phyloP scores from a whole-genome alignment of 2,888 invertebrate species.

The Pristionchus mayeri region DNA sequence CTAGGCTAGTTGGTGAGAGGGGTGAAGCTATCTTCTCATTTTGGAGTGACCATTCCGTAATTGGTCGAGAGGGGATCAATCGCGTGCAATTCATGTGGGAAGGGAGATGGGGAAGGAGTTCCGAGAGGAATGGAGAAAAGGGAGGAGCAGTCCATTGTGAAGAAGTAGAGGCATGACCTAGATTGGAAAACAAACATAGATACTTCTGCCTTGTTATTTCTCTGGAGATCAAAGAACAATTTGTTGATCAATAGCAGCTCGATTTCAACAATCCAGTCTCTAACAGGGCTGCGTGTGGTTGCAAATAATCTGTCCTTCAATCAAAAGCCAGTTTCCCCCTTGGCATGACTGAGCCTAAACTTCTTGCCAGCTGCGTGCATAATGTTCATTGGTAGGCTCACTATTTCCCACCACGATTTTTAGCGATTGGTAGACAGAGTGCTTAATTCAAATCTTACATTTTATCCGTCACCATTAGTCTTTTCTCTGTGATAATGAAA shows the following conservation, averaged over 20 bases:
- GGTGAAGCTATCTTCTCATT: slow-evolving; percentile 27
- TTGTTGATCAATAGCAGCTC: background rate
- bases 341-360: too few species aligned
- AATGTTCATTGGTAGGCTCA: background rate
- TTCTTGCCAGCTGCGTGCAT: background rate
- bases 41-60: slow-evolving; percentile 19
- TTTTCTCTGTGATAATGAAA: background rate
- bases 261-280: background rate
- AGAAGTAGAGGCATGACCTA: slow-evolving; percentile 25
- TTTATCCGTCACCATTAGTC: background rate
- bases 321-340: too few species aligned
- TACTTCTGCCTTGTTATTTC: slow-evolving; percentile 17
- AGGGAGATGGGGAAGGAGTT: background rate
- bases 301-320: too few species aligned
- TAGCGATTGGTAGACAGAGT: background rate
- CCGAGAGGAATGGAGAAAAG: background rate
- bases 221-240: background rate
- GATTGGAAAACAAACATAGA: slow-evolving; percentile 6
- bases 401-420: background rate
- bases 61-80: slow-evolving; percentile 28
- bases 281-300: too few species aligned
- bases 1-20: slow-evolving; percentile 27
- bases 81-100: slow-evolving; percentile 12
- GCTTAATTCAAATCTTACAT: background rate
- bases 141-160: slow-evolving; percentile 17